phyloP scores from a whole-genome alignment of 2,888 invertebrate species.

The Caenorhabditis afra region DNA sequence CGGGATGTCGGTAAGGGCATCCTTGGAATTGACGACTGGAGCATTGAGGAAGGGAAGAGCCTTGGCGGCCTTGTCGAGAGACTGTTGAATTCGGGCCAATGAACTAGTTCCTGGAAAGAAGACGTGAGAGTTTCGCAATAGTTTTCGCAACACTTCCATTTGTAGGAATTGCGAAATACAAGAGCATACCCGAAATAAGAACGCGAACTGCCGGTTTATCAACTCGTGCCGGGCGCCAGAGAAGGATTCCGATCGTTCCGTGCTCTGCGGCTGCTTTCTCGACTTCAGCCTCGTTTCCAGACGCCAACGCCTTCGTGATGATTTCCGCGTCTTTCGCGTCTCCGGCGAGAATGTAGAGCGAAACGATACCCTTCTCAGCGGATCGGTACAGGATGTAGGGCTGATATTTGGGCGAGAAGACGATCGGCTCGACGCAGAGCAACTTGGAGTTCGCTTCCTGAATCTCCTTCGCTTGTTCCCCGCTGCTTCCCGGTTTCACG shows the following conservation, averaged over 20 bases:
- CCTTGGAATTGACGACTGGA: slow-evolving; percentile 36
- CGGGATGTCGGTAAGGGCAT: slow-evolving; percentile 31
- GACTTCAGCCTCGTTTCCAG: slow-evolving; percentile 55
- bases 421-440: not conserved
- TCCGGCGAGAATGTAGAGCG: slow-evolving; percentile 60
- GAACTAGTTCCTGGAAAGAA: slow-evolving; percentile 39
- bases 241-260: slow-evolving; percentile 50
- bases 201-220: slow-evolving; percentile 42
- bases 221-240: slow-evolving; percentile 55
- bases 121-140: not conserved
- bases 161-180: not conserved
- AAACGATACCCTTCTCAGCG: slow-evolving; percentile 38
- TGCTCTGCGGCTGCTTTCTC: slow-evolving; percentile 41
- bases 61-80: slow-evolving; percentile 53
- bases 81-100: slow-evolving; percentile 49
- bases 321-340: slow-evolving; percentile 60
- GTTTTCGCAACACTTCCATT: not conserved
- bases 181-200: slow-evolving; percentile 39
- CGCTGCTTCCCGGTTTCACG: slow-evolving; percentile 39
- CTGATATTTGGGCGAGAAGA: slow-evolving; percentile 48
- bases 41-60: slow-evolving; percentile 59
- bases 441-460: slow-evolving; percentile 29
- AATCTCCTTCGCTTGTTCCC: slow-evolving; percentile 32
- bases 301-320: slow-evolving; percentile 49
- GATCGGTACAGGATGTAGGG: slow-evolving; percentile 45